phyloP scores from a whole-genome alignment of 2,113 vertebrate species.

The Psophia crepitans region DNA sequence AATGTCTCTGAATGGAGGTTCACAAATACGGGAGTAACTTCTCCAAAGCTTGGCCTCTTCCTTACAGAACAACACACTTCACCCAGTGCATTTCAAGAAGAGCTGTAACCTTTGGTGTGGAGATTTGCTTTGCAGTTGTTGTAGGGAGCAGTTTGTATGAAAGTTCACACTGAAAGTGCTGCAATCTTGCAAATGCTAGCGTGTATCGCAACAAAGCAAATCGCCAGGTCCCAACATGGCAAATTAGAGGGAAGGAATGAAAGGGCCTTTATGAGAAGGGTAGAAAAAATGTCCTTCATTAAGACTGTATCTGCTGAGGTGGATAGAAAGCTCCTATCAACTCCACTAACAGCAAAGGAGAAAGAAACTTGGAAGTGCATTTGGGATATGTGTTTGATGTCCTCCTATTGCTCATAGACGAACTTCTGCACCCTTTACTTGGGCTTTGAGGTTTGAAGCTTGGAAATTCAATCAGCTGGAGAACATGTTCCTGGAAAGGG shows the following conservation, averaged over 20 bases:
- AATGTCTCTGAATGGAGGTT: background rate
- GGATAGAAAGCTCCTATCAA: background rate
- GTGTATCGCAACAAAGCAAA: background rate
- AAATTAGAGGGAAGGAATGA: background rate
- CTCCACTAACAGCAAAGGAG: background rate
- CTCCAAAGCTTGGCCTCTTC: background rate
- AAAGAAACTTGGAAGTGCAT: background rate
- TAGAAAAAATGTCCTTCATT: background rate
- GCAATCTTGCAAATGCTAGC: background rate
- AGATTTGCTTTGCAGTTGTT: background rate
- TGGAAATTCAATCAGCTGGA: background rate
- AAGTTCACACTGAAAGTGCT: background rate
- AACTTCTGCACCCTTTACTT: background rate
- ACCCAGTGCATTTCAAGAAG: background rate
- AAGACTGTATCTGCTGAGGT: background rate
- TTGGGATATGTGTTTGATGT: background rate
- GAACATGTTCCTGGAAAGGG: background rate
- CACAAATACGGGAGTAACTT: background rate
- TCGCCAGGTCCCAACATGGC: background rate
- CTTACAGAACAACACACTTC: background rate
- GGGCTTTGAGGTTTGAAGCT: background rate
- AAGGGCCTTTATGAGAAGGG: background rate
- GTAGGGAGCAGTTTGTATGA: background rate
- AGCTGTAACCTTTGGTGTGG: background rate
- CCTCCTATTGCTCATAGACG: background rate